Percentiles rank a stretch among this genome's conserved stretches.
Evolutionary conservation across 2,797 vertebrate species (phyloP).

Genomic region (Mallotus villosus): DNA sequence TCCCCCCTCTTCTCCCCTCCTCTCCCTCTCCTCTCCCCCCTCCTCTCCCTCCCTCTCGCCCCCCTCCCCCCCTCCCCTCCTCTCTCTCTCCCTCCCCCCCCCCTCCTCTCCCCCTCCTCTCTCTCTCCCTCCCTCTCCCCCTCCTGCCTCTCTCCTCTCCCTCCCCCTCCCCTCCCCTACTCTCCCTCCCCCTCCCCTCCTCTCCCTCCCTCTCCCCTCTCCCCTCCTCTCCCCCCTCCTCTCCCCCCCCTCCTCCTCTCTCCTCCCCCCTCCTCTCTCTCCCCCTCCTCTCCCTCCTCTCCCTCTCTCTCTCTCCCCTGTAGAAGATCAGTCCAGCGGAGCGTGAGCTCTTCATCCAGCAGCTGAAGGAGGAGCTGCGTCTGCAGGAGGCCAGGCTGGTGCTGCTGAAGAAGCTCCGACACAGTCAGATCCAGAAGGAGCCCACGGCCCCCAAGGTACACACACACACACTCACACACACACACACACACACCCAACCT

Average conservation of each 20-base stretch:
- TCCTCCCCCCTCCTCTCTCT: no score
- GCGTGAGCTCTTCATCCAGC: slow-evolving; percentile 89
- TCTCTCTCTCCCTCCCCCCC: no score
- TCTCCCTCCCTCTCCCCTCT: neutral
- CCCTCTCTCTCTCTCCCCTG: neutral
- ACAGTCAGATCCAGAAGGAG: slow-evolving; percentile 98
- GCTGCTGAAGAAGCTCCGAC: slow-evolving; percentile 93
- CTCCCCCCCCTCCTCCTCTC: no score
- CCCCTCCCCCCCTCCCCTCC: no score
- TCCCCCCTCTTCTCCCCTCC: rapidly evolving
- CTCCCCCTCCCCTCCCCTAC: neutral
- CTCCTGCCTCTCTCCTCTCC: no score
- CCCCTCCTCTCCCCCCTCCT: no score
- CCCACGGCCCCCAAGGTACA: slow-evolving; percentile 85
- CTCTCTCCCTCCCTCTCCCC: no score
- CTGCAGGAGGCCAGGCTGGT: slow-evolving; percentile 97
- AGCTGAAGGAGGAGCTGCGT: slow-evolving; percentile 91
- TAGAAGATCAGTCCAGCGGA: slow-evolving; percentile 92
- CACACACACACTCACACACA: slow-evolving; percentile 2
- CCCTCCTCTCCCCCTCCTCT: no score
- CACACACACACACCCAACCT: slow-evolving; percentile 15
- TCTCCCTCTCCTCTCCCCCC: neutral
- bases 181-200: neutral
- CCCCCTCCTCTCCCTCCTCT: no score
- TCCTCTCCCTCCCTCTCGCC: no score